Conservation (phyloP, 2,797 vertebrate genomes). For the Lerista edwardsae region DNA sequence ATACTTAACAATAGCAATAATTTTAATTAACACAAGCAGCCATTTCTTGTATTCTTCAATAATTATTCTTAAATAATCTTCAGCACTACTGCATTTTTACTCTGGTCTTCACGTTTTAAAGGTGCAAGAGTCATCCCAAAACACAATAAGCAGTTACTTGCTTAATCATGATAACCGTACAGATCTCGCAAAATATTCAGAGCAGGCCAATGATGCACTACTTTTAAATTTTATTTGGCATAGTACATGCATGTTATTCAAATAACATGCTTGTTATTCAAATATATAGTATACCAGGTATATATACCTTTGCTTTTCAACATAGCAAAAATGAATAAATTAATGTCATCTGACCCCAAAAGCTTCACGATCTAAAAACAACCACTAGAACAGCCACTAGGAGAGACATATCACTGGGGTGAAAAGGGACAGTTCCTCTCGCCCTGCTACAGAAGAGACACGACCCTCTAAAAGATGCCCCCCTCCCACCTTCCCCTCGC, state of each 20-base stretch:
- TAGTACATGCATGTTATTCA: constrained; percentile 36
- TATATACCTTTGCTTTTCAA: too few relatives aligned
- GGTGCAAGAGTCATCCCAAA: constrained; percentile 8
- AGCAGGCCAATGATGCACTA: constrained; percentile 27
- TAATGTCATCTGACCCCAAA: too few relatives aligned
- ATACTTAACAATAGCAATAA: neutral
- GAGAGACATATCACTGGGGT: too few relatives aligned
- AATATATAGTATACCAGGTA: neutral
- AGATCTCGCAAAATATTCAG: constrained; percentile 52
- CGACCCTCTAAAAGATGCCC: too few relatives aligned
- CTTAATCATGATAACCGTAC: constrained; percentile 22
- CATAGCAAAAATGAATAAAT: too few relatives aligned
- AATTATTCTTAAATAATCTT: neutral
- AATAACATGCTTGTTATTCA: constrained; percentile 35
- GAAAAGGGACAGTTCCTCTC: too few relatives aligned
- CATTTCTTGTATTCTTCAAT: constrained; percentile 6
- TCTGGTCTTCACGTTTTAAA: neutral
- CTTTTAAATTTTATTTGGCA: constrained; percentile 13
- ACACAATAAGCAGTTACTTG: constrained; percentile 9
- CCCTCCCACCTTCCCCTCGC: too few relatives aligned
- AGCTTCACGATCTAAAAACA: too few relatives aligned
- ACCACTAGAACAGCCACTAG: too few relatives aligned
- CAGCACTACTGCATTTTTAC: neutral
- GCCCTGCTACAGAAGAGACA: too few relatives aligned
- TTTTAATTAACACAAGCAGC: constrained; percentile 5